Percentiles rank a stretch among this genome's conserved stretches.
Evolutionary conservation across 2,888 invertebrate species (phyloP).

Genomic region (Spilosoma lubricipeda): DNA sequence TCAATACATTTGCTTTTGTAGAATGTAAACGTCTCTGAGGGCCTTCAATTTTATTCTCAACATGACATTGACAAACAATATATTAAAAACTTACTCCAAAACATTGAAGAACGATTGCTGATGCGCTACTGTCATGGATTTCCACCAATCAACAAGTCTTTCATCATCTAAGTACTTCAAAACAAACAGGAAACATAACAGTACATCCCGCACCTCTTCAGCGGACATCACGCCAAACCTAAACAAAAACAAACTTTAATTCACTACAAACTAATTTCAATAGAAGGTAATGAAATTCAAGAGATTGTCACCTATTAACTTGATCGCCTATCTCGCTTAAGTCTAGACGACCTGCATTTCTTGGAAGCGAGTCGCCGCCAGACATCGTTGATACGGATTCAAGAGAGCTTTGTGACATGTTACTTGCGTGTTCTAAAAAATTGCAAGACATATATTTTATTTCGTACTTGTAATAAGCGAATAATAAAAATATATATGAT

Average conservation of each 20-base stretch:
- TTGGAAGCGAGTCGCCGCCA: conserved; percentile 83
- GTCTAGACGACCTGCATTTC: conserved; percentile 74
- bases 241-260: conserved; percentile 48
- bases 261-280: conserved; percentile 4
- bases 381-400: conserved; percentile 92
- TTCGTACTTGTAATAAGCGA: no score
- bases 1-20: no score
- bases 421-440: conserved; percentile 88
- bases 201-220: conserved; percentile 94
- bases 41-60: background rate
- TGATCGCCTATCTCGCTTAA: conserved; percentile 82
- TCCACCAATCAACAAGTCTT: conserved; percentile 96
- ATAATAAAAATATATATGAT: background rate
- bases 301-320: conserved; percentile 77
- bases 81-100: conserved; percentile 88
- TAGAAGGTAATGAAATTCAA: background rate
- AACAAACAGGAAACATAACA: conserved; percentile 96
- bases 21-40: no score
- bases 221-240: conserved; percentile 86
- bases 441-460: background rate
- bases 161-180: conserved; percentile 96
- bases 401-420: conserved; percentile 91
- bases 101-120: conserved; percentile 94
- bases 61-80: background rate
- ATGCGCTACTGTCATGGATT: conserved; percentile 92